Evolutionary conservation across 2,113 vertebrate species (phyloP).

Genomic region (Indri indri): DNA sequence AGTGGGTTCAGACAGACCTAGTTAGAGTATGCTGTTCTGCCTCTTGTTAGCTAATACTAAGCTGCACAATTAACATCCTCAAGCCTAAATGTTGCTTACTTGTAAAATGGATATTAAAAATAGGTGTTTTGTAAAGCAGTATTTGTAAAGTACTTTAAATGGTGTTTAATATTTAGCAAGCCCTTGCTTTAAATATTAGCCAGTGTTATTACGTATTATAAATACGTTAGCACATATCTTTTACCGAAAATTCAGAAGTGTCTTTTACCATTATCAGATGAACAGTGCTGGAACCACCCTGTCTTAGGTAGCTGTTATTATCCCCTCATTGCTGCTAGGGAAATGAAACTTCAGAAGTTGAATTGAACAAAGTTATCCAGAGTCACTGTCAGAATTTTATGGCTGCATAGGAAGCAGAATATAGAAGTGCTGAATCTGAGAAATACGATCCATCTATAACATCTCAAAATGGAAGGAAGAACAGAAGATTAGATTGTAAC

Average conservation of each 20-base stretch:
- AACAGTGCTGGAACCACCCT: background rate
- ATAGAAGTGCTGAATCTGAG: slow-evolving; percentile 53
- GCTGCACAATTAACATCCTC: background rate
- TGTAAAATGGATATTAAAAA: background rate
- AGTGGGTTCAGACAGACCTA: background rate
- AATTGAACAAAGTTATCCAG: slow-evolving; percentile 47
- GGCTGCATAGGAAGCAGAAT: slow-evolving; percentile 50
- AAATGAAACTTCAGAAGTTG: slow-evolving; percentile 49
- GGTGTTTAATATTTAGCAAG: background rate
- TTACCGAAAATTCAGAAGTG: background rate
- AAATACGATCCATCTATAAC: slow-evolving; percentile 48
- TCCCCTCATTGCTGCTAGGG: background rate
- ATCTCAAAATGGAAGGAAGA: slow-evolving; percentile 49
- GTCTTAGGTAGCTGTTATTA: background rate
- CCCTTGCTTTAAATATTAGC: background rate
- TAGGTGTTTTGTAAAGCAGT: background rate
- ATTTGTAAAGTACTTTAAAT: background rate
- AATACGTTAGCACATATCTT: background rate
- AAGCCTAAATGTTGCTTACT: background rate
- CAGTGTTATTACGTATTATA: background rate
- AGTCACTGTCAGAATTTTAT: slow-evolving; percentile 47
- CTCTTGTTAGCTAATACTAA: background rate
- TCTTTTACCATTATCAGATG: background rate
- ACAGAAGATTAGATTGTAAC: slow-evolving; percentile 57
- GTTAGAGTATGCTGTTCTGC: background rate